Evolutionary conservation across 30 jellyfish, hydroid and myxozoan genomes (phyloP).

Genomic region (Mastigias papua): DNA sequence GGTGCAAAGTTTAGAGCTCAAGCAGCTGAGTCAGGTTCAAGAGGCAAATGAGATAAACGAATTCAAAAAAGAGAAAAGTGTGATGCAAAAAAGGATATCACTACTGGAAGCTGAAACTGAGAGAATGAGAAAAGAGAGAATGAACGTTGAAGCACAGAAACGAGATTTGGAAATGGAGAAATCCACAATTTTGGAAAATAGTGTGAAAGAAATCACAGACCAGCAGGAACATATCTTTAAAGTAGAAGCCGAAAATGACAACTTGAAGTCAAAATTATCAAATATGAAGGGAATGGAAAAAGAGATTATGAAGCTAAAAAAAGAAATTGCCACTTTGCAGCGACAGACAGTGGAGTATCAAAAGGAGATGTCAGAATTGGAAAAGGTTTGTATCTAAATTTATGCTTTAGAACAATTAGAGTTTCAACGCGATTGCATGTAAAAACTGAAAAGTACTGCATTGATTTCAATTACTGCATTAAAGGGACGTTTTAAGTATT

Average conservation of each 20-base stretch:
- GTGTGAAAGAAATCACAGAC: conserved; percentile 96
- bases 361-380: conserved; percentile 50
- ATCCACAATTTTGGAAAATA: conserved; percentile 90
- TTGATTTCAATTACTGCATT: no score
- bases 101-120: conserved; percentile 48
- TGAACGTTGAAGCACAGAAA: conserved; percentile 37
- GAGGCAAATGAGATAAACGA: conserved; percentile 85
- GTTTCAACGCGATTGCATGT: no score
- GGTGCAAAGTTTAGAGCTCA: conserved; percentile 89
- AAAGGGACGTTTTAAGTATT: no score
- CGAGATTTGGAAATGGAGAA: conserved; percentile 74
- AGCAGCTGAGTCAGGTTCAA: conserved; percentile 84
- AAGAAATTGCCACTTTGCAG: conserved; percentile 59
- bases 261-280: conserved; percentile 42
- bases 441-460: no score
- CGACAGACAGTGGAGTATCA: conserved; percentile 75
- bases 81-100: conserved; percentile 54
- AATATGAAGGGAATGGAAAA: conserved; percentile 55
- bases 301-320: conserved; percentile 59
- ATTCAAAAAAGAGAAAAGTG: conserved; percentile 65
- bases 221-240: conserved; percentile 78
- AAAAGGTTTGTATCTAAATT: conserved; percentile 86
- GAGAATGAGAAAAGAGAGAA: conserved; percentile 54
- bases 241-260: conserved; percentile 76
- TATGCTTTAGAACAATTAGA: no score